phyloP scores from a whole-genome alignment of 2,888 invertebrate genomes.

The Sarcophaga carnaria region DNA sequence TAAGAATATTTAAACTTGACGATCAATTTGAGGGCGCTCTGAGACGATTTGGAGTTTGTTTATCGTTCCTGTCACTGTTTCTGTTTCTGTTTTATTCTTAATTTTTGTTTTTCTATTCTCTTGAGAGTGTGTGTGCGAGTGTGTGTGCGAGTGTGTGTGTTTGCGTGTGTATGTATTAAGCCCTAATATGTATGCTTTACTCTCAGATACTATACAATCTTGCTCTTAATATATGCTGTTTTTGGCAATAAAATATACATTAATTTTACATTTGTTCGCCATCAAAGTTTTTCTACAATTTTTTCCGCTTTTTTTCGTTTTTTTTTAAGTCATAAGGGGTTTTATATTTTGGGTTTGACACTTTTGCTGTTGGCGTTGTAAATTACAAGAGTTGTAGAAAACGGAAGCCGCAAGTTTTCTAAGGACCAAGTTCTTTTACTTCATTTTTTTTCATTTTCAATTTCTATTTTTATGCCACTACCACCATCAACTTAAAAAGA shows the following conservation, averaged over 20 bases:
- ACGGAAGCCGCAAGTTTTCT: slow-evolving; percentile 48
- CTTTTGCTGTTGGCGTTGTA: slow-evolving; percentile 12
- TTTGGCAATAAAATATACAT: slow-evolving; percentile 60
- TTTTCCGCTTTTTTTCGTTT: neutral
- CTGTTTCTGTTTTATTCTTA: neutral
- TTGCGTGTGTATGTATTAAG: neutral
- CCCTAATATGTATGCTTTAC: slow-evolving; percentile 35
- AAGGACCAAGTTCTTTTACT: slow-evolving; percentile 38
- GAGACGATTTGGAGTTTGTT: too few species aligned
- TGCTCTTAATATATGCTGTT: neutral
- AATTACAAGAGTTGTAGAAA: slow-evolving; percentile 4
- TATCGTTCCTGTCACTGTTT: too few species aligned
- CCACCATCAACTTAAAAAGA: slow-evolving; percentile 32
- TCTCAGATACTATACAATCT: neutral
- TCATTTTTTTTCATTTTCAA: neutral
- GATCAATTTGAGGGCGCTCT: neutral
- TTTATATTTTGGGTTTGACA: slow-evolving; percentile 45
- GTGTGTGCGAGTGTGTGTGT: slow-evolving; percentile 6
- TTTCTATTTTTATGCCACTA: slow-evolving; percentile 7
- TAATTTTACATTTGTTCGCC: slow-evolving; percentile 66
- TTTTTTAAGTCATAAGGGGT: neutral
- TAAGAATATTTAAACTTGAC: slow-evolving; percentile 36
- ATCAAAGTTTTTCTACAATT: neutral
- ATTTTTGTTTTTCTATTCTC: neutral
- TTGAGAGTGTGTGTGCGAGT: neutral